Percentiles rank a stretch among this genome's conserved stretches.
phyloP scores from a whole-genome alignment of 2,797 vertebrate species.

The Pteronotus mesoamericanus region DNA sequence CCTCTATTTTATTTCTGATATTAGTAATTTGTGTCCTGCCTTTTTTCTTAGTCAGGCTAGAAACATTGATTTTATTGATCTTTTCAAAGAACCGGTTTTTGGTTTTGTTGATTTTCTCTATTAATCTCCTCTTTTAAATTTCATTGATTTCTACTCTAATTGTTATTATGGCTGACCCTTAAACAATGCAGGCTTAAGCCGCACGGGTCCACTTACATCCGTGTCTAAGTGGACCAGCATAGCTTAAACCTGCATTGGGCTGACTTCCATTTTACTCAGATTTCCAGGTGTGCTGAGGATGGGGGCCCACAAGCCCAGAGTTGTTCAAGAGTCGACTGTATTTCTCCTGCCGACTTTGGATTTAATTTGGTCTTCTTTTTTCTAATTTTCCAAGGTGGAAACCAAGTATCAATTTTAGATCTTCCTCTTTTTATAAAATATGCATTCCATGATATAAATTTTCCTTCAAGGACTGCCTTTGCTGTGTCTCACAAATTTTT shows the following conservation, averaged over 20 bases:
- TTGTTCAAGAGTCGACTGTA: background rate
- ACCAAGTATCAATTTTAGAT: background rate
- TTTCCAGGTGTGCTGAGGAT: background rate
- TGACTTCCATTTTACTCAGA: background rate
- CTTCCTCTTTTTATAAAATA: background rate
- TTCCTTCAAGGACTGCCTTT: background rate
- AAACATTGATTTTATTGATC: no score
- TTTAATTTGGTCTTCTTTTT: background rate
- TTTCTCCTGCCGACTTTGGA: background rate
- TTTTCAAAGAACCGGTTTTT: background rate
- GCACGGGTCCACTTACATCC: no score
- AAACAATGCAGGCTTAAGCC: background rate
- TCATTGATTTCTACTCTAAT: background rate
- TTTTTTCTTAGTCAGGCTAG: no score
- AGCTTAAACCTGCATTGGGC: background rate
- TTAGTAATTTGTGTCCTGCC: no score
- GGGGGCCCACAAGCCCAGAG: background rate
- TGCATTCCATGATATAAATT: background rate
- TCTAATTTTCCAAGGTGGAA: background rate
- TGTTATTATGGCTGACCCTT: background rate
- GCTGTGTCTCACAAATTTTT: background rate
- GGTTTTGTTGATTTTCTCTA: background rate
- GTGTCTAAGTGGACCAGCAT: accelerated
- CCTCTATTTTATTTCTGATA: background rate
- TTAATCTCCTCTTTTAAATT: background rate